These are phyloP conservation scores for Prunella strophiata DNA, from an alignment of 2,797 vertebrate genomes.

Conservation along the genomic window DNA sequence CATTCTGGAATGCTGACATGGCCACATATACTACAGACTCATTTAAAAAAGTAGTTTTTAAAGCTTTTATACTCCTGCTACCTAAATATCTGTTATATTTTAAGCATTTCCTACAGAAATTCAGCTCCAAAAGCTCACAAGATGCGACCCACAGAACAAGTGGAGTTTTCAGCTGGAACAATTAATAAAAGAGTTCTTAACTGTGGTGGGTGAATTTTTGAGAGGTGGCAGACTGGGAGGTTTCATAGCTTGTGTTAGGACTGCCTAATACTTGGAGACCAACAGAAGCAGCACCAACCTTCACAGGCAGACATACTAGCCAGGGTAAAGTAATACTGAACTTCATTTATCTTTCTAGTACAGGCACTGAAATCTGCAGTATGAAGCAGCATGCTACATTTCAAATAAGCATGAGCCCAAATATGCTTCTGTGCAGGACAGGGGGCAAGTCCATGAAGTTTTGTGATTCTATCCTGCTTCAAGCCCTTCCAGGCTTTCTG, in stretches of 20 bases:
- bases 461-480: background rate
- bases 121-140: background rate
- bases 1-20: background rate
- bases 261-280: background rate
- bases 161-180: background rate
- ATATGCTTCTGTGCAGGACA: accelerated
- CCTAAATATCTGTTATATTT: background rate
- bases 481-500: background rate
- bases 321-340: background rate
- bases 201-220: background rate
- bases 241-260: background rate
- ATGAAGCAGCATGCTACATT: background rate
- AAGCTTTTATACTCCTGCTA: background rate
- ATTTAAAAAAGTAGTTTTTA: background rate
- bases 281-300: background rate
- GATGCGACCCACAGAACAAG: background rate
- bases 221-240: accelerated
- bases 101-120: background rate
- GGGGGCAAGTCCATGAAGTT: background rate
- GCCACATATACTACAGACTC: background rate
- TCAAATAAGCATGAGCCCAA: background rate
- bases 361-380: background rate
- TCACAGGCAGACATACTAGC: background rate
- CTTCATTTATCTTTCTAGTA: background rate
- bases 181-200: background rate